Base-by-base conservation (phyloP, 1,140 invertebrate species). In the Ips nitidus region DNA sequence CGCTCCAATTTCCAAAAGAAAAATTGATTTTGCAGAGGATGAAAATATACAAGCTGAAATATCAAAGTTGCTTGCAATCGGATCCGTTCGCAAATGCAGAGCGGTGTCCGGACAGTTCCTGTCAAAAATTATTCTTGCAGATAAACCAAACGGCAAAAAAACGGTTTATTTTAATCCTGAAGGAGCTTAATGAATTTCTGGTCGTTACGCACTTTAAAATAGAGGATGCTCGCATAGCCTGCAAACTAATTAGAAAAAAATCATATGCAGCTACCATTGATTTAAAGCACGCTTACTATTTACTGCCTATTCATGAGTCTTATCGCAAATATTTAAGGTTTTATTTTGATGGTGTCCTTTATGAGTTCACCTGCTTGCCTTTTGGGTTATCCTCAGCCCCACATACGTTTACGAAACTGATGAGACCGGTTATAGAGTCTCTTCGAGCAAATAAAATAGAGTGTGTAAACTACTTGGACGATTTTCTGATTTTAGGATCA, bases 341-440 rank as follows among this genome's bases (percentile, higher is more conserved):
- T 41, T 42, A n/a, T 6, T 59, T 41, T 59, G 8, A 59, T 7
- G 36, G 36, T 40, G 5, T 8, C 8, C 3, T 59, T 39, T 59
- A 59, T 41, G 57, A 59, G 39, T 59, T 41, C 39, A 59, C 38
- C 36, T 59, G 57, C 42, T 41, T 59, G 42, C 57, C 57, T 37
- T 59, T 59, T 8, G 57, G 57, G 4, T 41, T 59, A 41, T 41
- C 39, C 2, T 59, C 39, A 7, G 57, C 57, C 8, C 57, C 57
- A 8, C 36, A n/a, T 41, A 8, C 4, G 8, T 59, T 59, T 8
- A 59, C 57, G 1, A 59, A 59, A 41, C 3, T 59, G n/a, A 41
- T 59, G 7, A 59, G 39, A 42, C 41, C 57, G 6, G 36, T 59
- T 7, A n/a, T 59, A 41, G 39, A 41, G 42, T 47, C 4, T 47